These are phyloP conservation scores for Sylvietta virens DNA, from an alignment of 2,113 vertebrate genomes.

Conservation along the genomic window DNA sequence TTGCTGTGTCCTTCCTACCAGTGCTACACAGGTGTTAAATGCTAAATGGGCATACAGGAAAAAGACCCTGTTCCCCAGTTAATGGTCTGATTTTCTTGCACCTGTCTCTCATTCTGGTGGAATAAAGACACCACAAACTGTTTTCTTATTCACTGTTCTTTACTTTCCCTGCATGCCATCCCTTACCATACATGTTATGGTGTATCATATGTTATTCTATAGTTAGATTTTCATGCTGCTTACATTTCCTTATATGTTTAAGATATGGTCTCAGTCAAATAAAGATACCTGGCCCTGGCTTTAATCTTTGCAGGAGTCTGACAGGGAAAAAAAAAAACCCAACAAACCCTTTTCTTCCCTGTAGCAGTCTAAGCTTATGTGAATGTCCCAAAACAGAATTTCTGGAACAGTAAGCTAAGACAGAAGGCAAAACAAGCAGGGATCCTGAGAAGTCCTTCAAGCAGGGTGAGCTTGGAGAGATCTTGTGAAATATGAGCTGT, in stretches of 20 bases:
- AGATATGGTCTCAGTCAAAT: background rate
- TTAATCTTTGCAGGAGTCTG: slow-evolving; percentile 58
- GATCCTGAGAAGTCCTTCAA: slow-evolving; percentile 68
- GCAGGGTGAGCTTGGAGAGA: slow-evolving; percentile 55
- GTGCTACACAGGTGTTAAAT: background rate
- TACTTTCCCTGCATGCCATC: background rate
- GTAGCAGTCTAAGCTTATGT: slow-evolving; percentile 75
- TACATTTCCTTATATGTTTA: background rate
- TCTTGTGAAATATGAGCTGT: background rate
- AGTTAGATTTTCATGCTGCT: background rate
- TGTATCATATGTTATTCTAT: background rate
- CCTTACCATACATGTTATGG: background rate
- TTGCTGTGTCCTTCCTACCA: background rate
- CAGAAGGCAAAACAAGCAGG: background rate
- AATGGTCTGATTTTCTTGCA: background rate
- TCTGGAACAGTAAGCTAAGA: slow-evolving; percentile 38
- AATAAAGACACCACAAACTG: background rate
- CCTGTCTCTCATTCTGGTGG: background rate
- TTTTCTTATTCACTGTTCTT: background rate
- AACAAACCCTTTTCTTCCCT: slow-evolving; percentile 57
- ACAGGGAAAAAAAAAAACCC: background rate
- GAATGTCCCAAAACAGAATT: slow-evolving; percentile 74
- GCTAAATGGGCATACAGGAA: background rate
- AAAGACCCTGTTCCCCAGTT: background rate
- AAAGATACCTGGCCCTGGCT: background rate